Conservation (phyloP, 2,113 vertebrate species). For the Chlamydotis undulata region DNA sequence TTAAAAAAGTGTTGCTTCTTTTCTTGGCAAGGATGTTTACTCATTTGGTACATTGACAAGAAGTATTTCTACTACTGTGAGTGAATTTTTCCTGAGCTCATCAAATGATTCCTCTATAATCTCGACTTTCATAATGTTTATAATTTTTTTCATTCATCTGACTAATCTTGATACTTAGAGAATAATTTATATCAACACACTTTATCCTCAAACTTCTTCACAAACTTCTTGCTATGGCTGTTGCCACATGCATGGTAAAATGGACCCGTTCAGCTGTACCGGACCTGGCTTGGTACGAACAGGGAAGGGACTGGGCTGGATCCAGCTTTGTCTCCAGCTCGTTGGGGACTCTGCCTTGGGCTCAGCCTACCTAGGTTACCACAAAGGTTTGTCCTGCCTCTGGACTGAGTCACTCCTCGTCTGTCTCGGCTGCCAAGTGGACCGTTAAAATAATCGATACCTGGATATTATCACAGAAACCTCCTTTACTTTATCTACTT, state of each 20-base stretch:
- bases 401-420: neutral
- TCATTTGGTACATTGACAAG: neutral
- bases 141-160: neutral
- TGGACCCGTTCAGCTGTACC: neutral
- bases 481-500: neutral
- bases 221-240: neutral
- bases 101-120: neutral
- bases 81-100: neutral
- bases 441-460: accelerated
- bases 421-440: neutral
- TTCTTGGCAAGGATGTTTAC: neutral
- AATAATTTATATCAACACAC: neutral
- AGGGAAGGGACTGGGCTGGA: neutral
- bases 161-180: neutral
- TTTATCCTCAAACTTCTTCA: neutral
- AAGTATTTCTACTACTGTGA: neutral
- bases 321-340: neutral
- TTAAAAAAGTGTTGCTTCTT: neutral
- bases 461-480: neutral
- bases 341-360: neutral
- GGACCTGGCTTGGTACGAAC: neutral
- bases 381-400: neutral
- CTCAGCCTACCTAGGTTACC: neutral
- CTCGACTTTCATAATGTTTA: neutral
- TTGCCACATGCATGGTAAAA: neutral